A percentile compares a stretch with the other conserved stretches of the same genome.
These are phyloP conservation scores for Leucozona laternaria DNA, from an alignment of 2,888 invertebrate genomes.

Conservation along the genomic window DNA sequence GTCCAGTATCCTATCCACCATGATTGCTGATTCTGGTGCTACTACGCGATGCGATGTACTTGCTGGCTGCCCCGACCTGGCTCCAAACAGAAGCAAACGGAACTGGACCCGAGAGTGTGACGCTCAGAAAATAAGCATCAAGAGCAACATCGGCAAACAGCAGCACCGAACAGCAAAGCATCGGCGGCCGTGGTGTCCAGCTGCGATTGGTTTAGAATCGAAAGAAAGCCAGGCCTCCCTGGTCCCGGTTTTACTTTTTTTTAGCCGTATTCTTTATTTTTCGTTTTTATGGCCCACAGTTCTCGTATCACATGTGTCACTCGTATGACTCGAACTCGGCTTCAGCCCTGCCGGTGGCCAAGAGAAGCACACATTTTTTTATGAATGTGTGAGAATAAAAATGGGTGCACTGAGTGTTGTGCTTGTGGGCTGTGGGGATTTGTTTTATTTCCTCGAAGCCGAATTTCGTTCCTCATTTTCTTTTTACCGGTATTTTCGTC, in stretches of 20 bases:
- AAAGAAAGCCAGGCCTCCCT: slow-evolving; percentile 77
- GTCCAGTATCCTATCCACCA: slow-evolving; percentile 55
- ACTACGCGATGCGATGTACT: slow-evolving; percentile 51
- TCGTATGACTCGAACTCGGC: slow-evolving; percentile 55
- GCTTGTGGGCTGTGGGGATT: too few species aligned
- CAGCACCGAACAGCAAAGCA: slow-evolving; percentile 45
- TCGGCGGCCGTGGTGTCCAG: slow-evolving; percentile 72
- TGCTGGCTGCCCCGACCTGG: slow-evolving; percentile 28
- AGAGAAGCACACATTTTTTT: slow-evolving; percentile 26
- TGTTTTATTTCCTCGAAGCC: slow-evolving; percentile 40
- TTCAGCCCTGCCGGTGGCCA: neutral
- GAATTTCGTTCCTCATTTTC: slow-evolving; percentile 63
- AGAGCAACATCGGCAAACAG: slow-evolving; percentile 69
- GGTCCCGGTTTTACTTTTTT: slow-evolving; percentile 62
- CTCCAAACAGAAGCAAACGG: slow-evolving; percentile 74
- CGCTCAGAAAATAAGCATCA: slow-evolving; percentile 74
- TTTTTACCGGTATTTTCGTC: slow-evolving; percentile 68
- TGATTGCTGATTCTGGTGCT: slow-evolving; percentile 29
- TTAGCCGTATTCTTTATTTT: slow-evolving; percentile 55
- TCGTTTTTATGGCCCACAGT: slow-evolving; percentile 64
- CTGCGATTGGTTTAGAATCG: slow-evolving; percentile 77
- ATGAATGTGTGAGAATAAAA: slow-evolving; percentile 53
- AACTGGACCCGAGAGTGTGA: slow-evolving; percentile 70
- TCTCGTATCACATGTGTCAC: slow-evolving; percentile 74
- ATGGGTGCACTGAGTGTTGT: slow-evolving; percentile 55